Evolutionary conservation across 35 echinoderm and acorn worm genomes (phyloP).

Genomic region (Eucidaris tribuloides): DNA sequence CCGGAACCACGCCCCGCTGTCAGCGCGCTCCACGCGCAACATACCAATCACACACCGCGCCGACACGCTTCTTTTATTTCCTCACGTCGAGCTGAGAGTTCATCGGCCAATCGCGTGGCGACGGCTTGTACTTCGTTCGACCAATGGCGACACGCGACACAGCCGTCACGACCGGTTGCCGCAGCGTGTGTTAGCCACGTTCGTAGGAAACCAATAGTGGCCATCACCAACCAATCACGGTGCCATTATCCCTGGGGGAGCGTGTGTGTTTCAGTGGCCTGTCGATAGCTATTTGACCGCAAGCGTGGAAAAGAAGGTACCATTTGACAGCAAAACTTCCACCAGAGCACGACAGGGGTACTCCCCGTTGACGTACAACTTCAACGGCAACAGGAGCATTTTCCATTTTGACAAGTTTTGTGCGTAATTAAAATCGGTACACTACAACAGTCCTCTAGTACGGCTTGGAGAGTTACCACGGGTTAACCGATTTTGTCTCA

Average conservation of each 20-base stretch:
- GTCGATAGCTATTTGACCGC: slow-evolving; percentile 12
- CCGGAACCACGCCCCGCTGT: not conserved
- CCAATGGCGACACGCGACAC: slow-evolving; percentile 25
- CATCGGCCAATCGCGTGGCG: slow-evolving; percentile 8
- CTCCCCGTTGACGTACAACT: not conserved
- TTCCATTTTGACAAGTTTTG: not conserved
- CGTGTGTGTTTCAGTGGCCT: not conserved
- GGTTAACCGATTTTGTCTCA: not conserved
- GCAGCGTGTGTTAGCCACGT: slow-evolving; percentile 5
- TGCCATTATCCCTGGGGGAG: not conserved
- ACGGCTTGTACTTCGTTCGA: not conserved
- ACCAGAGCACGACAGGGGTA: not conserved
- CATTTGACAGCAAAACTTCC: slow-evolving; percentile 22
- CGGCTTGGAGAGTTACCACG: not conserved
- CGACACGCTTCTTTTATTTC: slow-evolving; percentile 25
- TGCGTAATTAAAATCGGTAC: not conserved
- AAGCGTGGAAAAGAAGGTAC: slow-evolving; percentile 6
- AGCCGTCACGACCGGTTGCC: not conserved
- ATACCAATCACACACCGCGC: slow-evolving; percentile 17
- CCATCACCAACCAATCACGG: slow-evolving; percentile 28
- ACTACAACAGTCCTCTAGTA: not conserved
- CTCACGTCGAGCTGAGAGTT: not conserved
- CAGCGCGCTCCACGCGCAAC: slow-evolving; percentile 9
- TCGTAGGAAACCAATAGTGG: slow-evolving; percentile 16
- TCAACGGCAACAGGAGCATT: not conserved